These are phyloP conservation scores for Austrofundulus limnaeus DNA, from an alignment of 2,113 vertebrate species.

Conservation along the genomic window DNA sequence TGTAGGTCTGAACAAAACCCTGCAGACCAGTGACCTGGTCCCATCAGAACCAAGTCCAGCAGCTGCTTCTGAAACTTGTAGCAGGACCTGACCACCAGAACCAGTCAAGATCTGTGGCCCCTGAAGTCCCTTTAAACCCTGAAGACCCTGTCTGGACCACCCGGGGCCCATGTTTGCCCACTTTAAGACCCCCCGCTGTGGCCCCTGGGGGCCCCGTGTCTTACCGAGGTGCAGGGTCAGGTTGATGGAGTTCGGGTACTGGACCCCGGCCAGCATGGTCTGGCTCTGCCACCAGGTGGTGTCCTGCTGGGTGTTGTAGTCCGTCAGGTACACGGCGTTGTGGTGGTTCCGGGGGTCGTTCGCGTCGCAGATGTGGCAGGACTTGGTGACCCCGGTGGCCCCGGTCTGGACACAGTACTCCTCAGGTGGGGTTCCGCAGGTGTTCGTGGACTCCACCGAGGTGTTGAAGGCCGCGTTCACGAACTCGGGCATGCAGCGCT, in stretches of 20 bases:
- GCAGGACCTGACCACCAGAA: too few relatives aligned
- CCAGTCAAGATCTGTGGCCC: too few relatives aligned
- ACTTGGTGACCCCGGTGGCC: conserved; percentile 97
- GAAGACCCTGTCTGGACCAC: too few relatives aligned
- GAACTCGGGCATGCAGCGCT: conserved; percentile 98
- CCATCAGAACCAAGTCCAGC: too few relatives aligned
- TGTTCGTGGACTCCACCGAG: conserved; percentile 93
- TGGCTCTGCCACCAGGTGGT: conserved; percentile 99
- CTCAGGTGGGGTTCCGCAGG: conserved; percentile 93
- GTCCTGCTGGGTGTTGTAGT: conserved; percentile 97
- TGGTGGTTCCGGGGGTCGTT: conserved; percentile 87
- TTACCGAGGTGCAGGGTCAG: conserved; percentile 95
- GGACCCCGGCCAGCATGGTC: conserved; percentile 96
- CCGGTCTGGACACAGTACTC: conserved; percentile 99
- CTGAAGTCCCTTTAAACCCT: too few relatives aligned
- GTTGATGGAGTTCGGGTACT: conserved; percentile 94
- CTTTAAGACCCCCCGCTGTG: too few relatives aligned
- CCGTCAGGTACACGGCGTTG: conserved; percentile 90
- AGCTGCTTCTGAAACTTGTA: too few relatives aligned
- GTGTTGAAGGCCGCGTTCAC: conserved; percentile 97
- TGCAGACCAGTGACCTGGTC: too few relatives aligned
- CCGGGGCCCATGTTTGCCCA: too few relatives aligned
- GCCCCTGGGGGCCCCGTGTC: conserved; percentile 31
- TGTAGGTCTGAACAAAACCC: too few relatives aligned
- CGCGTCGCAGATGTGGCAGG: conserved; percentile 96